Evolutionary conservation across 2,888 invertebrate species (phyloP).

Genomic region (Acronicta alni): DNA sequence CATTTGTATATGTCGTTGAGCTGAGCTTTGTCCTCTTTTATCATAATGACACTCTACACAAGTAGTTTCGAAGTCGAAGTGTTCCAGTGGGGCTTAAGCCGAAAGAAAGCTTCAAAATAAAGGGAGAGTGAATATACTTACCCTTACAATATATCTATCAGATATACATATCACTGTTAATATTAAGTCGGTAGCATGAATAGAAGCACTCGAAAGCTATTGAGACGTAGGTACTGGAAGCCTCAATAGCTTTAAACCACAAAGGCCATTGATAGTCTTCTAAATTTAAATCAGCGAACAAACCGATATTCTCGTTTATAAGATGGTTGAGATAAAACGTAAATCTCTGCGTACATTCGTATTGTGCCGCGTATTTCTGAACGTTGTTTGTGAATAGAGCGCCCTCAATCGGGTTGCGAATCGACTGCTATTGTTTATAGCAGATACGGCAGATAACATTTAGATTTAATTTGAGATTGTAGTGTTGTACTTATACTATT

Average conservation of each 20-base stretch:
- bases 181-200: not conserved
- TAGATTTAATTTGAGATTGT: conserved; percentile 63
- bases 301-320: conserved; percentile 24
- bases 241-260: conserved; percentile 2
- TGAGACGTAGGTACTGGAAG: conserved; percentile 2
- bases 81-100: conserved; percentile 1
- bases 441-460: conserved; percentile 66
- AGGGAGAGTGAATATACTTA: conserved; percentile 11
- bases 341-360: conserved; percentile 38
- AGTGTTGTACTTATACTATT: conserved; percentile 37
- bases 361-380: conserved; percentile 29
- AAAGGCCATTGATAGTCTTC: conserved; percentile 8
- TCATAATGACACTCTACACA: conserved; percentile 23
- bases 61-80: too few species aligned
- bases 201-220: conserved; percentile 1
- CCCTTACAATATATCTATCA: not conserved
- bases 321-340: conserved; percentile 28
- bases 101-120: conserved; percentile 8
- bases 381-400: conserved; percentile 28
- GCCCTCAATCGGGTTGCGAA: conserved; percentile 56
- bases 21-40: conserved; percentile 29
- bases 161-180: not conserved
- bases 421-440: conserved; percentile 65
- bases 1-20: conserved; percentile 3
- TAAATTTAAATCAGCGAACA: conserved; percentile 9